These are phyloP conservation scores for Trematomus loennbergii DNA, from an alignment of 2,113 vertebrate genomes.

Conservation along the genomic window DNA sequence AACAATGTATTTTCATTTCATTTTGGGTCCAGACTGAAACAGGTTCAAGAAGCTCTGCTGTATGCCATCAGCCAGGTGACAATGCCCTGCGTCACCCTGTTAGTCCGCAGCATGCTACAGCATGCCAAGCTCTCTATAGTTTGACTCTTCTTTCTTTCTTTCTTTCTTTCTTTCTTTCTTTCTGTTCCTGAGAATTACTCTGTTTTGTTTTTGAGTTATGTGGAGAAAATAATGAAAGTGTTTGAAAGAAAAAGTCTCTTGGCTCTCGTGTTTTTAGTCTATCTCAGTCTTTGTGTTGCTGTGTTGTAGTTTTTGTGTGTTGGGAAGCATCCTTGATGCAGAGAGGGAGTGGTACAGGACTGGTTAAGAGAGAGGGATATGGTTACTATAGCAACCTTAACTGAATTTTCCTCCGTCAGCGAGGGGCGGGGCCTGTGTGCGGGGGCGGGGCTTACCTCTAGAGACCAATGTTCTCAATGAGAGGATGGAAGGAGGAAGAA, in stretches of 20 bases:
- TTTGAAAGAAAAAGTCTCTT: constrained; percentile 74
- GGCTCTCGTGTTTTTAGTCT: constrained; percentile 48
- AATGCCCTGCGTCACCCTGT: constrained; percentile 55
- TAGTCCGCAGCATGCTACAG: constrained; percentile 81
- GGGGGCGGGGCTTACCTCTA: constrained; percentile 26
- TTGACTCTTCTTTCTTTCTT: constrained; percentile 51
- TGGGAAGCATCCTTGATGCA: constrained; percentile 53
- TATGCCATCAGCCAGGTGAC: constrained; percentile 67
- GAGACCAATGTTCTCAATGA: constrained; percentile 22
- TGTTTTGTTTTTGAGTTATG: constrained; percentile 79
- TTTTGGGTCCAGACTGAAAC: constrained; percentile 56
- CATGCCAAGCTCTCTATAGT: constrained; percentile 78
- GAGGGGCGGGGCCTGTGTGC: constrained; percentile 9
- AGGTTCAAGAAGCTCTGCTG: constrained; percentile 48
- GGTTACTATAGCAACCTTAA: constrained; percentile 71
- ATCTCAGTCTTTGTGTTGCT: not conserved
- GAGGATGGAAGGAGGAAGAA: not conserved
- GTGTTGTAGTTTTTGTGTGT: constrained; percentile 22
- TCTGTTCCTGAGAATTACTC: constrained; percentile 71
- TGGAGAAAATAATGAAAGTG: constrained; percentile 82
- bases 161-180: constrained; percentile 49
- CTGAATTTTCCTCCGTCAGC: constrained; percentile 44
- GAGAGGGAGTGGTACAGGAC: constrained; percentile 53
- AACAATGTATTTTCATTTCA: constrained; percentile 43
- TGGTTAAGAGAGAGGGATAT: constrained; percentile 46